These are phyloP conservation scores for Himalopsyche phryganea DNA, from an alignment of 1,140 invertebrate species.

Conservation along the genomic window DNA sequence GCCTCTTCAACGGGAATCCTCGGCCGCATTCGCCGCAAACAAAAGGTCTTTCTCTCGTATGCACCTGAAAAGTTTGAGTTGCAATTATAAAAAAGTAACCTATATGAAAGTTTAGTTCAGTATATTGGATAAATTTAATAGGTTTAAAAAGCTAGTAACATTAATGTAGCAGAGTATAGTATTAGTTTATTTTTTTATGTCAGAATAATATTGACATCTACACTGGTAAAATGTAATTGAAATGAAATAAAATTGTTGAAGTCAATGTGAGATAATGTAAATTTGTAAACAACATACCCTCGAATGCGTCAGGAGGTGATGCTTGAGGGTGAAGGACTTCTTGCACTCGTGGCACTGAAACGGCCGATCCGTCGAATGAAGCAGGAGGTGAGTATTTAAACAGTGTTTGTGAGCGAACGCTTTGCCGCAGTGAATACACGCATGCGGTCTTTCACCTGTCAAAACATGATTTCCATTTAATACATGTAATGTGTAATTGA, in stretches of 20 bases:
- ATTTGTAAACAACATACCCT: constrained; percentile 68
- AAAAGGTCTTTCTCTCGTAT: constrained; percentile 75
- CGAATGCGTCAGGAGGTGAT: constrained; percentile 74
- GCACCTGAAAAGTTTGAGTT: constrained; percentile 46
- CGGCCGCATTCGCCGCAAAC: constrained; percentile 77
- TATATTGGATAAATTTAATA: too few species aligned
- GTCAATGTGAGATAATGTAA: too few species aligned
- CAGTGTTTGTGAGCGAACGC: constrained; percentile 82
- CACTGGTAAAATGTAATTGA: too few species aligned
- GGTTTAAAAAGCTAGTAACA: too few species aligned
- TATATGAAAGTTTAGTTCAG: too few species aligned
- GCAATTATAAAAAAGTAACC: too few species aligned
- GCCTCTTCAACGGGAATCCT: constrained; percentile 74
- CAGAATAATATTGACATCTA: too few species aligned
- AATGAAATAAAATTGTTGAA: too few species aligned
- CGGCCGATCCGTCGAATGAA: constrained; percentile 77
- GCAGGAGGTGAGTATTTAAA: constrained; percentile 73
- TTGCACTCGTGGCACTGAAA: constrained; percentile 82
- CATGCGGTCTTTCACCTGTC: constrained; percentile 72
- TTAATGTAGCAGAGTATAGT: too few species aligned
- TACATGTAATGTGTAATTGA: neutral
- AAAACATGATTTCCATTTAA: constrained; percentile 15
- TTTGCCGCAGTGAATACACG: constrained; percentile 80
- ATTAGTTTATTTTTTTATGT: too few species aligned
- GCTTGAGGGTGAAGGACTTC: constrained; percentile 81